These are phyloP conservation scores for Tylochromis polylepis DNA, from an alignment of 2,113 vertebrate genomes.

Conservation along the genomic window DNA sequence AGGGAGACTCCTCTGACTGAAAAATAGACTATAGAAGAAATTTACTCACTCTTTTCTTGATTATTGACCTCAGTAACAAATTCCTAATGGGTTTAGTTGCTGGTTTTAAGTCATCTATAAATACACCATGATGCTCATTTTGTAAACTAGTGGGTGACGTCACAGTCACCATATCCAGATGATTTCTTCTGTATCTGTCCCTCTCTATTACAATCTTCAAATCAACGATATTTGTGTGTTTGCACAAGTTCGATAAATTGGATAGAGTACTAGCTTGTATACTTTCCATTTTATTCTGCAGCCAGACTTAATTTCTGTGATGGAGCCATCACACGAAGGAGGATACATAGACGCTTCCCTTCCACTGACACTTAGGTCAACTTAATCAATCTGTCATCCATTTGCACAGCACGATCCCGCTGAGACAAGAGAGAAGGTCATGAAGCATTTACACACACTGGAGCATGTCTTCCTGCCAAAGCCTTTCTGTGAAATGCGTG, in stretches of 20 bases:
- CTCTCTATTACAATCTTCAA: background rate
- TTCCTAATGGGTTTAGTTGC: background rate
- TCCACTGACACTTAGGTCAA: conserved; percentile 43
- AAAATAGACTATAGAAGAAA: background rate
- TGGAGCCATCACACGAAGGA: background rate
- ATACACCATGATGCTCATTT: background rate
- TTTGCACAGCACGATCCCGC: conserved; percentile 38
- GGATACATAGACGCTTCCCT: background rate
- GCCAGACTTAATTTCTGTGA: background rate
- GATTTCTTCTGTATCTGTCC: background rate
- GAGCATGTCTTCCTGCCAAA: background rate
- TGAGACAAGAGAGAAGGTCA: conserved; percentile 42
- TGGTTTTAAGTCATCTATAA: background rate
- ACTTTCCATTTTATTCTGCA: background rate
- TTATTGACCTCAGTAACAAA: background rate
- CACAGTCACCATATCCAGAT: background rate
- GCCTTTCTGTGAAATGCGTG: background rate
- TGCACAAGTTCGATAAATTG: background rate
- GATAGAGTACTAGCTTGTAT: background rate
- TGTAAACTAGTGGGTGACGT: background rate
- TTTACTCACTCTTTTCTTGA: background rate
- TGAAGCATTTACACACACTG: conserved; percentile 9
- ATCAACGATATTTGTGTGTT: background rate
- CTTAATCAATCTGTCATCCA: conserved; percentile 46
- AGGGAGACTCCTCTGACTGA: background rate